A percentile compares a stretch with the other conserved stretches of the same genome.
These are phyloP conservation scores for Charina bottae DNA, from an alignment of 2,113 vertebrate genomes.

Conservation along the genomic window DNA sequence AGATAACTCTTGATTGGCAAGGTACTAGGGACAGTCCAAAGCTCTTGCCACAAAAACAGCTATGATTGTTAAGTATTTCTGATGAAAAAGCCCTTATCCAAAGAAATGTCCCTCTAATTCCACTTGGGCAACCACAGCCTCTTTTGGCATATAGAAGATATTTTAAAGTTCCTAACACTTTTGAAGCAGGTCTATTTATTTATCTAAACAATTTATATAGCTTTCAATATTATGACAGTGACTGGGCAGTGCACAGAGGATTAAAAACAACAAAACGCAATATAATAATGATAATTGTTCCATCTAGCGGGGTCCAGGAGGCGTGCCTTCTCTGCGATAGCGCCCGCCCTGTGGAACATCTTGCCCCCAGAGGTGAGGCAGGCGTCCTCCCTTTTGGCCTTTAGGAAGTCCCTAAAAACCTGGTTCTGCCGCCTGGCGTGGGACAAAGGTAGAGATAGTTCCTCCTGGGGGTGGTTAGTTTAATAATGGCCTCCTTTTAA, in stretches of 20 bases:
- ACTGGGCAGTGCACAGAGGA: not conserved
- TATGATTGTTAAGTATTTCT: not conserved
- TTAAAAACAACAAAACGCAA: not conserved
- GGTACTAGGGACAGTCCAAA: not conserved
- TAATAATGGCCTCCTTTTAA: too few species aligned
- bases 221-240: not conserved
- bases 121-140: not conserved
- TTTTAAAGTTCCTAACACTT: not conserved
- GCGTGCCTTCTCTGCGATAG: too few species aligned
- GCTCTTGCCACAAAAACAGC: not conserved
- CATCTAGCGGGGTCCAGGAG: too few species aligned
- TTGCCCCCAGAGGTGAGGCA: too few species aligned
- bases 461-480: too few species aligned
- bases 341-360: too few species aligned
- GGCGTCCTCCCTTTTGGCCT: too few species aligned
- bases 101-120: not conserved
- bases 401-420: too few species aligned
- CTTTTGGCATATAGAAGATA: not conserved
- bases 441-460: too few species aligned
- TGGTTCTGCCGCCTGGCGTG: too few species aligned
- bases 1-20: not conserved
- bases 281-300: not conserved
- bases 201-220: not conserved
- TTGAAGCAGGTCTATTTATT: not conserved
- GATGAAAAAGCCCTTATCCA: not conserved